phyloP scores from a whole-genome alignment of 2,888 invertebrate species.

The Linnaemya vulpina region DNA sequence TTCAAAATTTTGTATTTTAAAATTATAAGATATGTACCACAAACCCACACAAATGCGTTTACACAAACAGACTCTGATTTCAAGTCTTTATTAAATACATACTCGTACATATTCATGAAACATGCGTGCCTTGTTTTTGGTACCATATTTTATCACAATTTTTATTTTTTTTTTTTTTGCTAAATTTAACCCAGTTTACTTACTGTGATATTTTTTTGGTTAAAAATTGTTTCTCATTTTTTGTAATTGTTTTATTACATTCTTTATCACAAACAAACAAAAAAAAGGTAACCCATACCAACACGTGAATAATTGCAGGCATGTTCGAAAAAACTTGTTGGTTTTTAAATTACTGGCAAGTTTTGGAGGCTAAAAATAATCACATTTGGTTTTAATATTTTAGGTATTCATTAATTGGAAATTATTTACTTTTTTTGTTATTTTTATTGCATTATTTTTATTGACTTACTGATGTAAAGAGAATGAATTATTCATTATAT shows the following conservation, averaged over 20 bases:
- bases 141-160: constrained; percentile 21
- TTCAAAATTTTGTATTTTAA: too few species aligned
- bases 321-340: constrained; percentile 11
- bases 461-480: constrained; percentile 51
- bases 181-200: constrained; percentile 62
- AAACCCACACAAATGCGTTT: neutral
- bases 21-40: too few species aligned
- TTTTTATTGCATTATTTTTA: constrained; percentile 27
- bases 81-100: neutral
- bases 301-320: constrained; percentile 5
- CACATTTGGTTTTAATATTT: constrained; percentile 40
- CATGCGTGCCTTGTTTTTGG: constrained; percentile 48
- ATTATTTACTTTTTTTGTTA: too few species aligned
- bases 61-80: neutral
- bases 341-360: constrained; percentile 16
- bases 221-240: constrained; percentile 13
- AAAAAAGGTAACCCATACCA: neutral
- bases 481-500: constrained; percentile 49
- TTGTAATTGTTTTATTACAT: constrained; percentile 30
- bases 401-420: constrained; percentile 36
- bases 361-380: constrained; percentile 62
- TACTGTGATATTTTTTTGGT: constrained; percentile 59
- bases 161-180: constrained; percentile 2
- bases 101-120: constrained; percentile 16
- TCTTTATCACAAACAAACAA: neutral